Conservation (phyloP, 2,113 vertebrate species). For the Semnopithecus entellus region DNA sequence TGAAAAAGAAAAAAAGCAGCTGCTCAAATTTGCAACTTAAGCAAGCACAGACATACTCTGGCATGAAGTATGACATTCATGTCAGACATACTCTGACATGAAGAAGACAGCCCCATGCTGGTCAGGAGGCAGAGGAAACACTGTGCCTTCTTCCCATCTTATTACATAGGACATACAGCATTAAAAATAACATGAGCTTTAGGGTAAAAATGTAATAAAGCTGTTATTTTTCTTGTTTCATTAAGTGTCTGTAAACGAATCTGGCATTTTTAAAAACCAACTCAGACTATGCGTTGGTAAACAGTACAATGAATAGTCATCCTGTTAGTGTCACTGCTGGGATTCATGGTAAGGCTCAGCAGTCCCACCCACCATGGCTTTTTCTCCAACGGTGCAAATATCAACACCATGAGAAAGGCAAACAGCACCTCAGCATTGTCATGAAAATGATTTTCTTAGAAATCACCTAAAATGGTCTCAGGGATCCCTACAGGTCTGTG, state of each 20-base stretch:
- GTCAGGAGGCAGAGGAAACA: too few species aligned
- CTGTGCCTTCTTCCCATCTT: background rate
- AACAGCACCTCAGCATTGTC: background rate
- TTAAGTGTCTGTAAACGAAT: background rate
- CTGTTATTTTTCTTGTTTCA: background rate
- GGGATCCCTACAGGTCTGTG: background rate
- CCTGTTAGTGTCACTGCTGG: background rate
- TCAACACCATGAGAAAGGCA: background rate
- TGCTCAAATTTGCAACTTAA: background rate
- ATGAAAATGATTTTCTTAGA: background rate
- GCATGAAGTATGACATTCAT: too few species aligned
- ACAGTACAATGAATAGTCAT: accelerated
- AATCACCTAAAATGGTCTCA: background rate
- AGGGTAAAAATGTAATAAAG: background rate
- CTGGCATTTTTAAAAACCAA: background rate
- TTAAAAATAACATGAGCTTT: background rate
- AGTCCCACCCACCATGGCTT: background rate
- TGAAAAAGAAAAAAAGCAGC: background rate
- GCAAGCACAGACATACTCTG: accelerated
- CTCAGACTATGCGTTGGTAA: background rate
- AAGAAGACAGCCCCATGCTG: accelerated
- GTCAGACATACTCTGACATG: too few species aligned
- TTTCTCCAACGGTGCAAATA: background rate
- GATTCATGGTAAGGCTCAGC: background rate
- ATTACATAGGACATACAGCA: background rate